phyloP scores from a whole-genome alignment of 2,113 vertebrate genomes.

The human region DNA sequence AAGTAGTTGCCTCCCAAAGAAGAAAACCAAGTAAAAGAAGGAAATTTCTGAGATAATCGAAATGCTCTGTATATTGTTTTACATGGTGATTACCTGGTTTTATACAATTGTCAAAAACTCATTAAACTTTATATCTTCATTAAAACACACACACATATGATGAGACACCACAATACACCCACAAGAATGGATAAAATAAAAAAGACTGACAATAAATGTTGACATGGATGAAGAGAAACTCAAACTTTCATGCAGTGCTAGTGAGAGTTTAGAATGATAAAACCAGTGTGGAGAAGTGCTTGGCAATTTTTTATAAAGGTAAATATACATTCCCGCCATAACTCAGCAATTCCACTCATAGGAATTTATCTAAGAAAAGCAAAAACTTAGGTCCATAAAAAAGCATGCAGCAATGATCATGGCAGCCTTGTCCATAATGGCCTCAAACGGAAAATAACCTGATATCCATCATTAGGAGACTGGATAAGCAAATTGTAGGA shows the following conservation, averaged over 20 bases:
- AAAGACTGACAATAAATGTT: neutral
- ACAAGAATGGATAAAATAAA: neutral
- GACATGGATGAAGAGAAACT: neutral
- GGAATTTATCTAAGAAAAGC: conserved; percentile 1
- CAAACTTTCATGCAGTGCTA: neutral
- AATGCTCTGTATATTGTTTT: conserved; percentile 16
- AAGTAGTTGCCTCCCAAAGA: neutral
- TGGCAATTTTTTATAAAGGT: neutral
- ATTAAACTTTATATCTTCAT: neutral
- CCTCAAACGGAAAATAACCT: neutral
- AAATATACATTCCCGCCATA: neutral
- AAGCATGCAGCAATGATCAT: neutral
- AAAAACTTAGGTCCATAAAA: neutral
- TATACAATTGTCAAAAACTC: conserved; percentile 5
- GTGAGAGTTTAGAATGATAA: neutral
- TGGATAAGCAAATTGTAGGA: neutral
- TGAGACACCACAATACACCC: neutral
- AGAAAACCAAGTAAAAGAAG: neutral
- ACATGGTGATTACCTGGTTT: neutral
- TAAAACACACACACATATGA: neutral
- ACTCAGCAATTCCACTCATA: neutral
- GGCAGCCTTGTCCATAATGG: neutral
- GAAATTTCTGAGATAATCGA: neutral
- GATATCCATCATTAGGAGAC: neutral
- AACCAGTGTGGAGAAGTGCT: neutral